Conservation (phyloP, 1,140 invertebrate species). For the Gonatopus flavifemur region DNA sequence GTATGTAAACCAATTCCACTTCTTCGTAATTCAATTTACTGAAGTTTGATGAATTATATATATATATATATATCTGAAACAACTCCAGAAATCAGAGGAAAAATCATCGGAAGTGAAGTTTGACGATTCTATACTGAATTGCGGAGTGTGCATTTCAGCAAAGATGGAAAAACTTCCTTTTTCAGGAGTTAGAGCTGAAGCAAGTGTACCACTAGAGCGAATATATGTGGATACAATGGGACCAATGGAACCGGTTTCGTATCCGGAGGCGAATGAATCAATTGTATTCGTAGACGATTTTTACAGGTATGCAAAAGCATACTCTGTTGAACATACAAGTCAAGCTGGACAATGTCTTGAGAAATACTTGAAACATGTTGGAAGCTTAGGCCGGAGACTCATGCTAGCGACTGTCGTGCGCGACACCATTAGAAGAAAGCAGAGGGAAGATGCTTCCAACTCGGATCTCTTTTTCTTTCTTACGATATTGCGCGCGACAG, state of each 20-base stretch:
- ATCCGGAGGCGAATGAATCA: neutral
- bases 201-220: neutral
- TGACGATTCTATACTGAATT: slow-evolving; percentile 16
- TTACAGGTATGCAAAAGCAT: slow-evolving; percentile 4
- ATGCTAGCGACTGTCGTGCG: too few relatives aligned
- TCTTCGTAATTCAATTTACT: too few relatives aligned
- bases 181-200: slow-evolving; percentile 5
- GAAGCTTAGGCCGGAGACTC: too few relatives aligned
- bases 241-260: neutral
- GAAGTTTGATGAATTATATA: too few relatives aligned
- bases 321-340: slow-evolving; percentile 4
- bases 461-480: too few relatives aligned
- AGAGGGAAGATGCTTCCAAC: too few relatives aligned
- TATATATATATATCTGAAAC: too few relatives aligned
- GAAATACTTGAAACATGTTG: slow-evolving; percentile 4
- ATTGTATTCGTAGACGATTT: slow-evolving; percentile 9
- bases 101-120: slow-evolving; percentile 11
- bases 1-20: too few relatives aligned
- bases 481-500: too few relatives aligned
- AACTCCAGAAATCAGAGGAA: slow-evolving; percentile 9
- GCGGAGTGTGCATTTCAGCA: slow-evolving; percentile 11
- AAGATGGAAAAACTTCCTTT: too few relatives aligned
- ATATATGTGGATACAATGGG: slow-evolving; percentile 10
- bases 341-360: slow-evolving; percentile 4
- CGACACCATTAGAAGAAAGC: too few relatives aligned